A percentile compares a stretch with the other conserved stretches of the same genome.
These are phyloP conservation scores for Psophia crepitans DNA, from an alignment of 2,113 vertebrate genomes.

Conservation along the genomic window DNA sequence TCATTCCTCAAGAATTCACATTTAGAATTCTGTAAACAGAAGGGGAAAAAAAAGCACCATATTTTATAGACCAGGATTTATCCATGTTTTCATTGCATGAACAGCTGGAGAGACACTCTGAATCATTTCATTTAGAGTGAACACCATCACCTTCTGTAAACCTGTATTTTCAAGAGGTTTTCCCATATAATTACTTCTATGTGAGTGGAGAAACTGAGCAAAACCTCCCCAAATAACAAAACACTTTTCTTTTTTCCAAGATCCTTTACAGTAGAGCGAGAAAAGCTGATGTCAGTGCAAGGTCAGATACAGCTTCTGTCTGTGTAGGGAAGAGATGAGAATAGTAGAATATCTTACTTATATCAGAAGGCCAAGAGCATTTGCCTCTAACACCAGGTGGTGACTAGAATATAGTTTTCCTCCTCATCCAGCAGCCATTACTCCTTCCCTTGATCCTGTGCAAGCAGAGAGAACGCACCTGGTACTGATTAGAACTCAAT, in stretches of 20 bases:
- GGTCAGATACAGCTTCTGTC: neutral
- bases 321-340: neutral
- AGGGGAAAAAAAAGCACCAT: slow-evolving; percentile 23
- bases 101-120: slow-evolving; percentile 11
- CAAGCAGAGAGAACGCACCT: neutral
- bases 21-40: slow-evolving; percentile 35
- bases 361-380: neutral
- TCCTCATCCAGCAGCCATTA: neutral
- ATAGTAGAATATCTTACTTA: neutral
- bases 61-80: slow-evolving; percentile 3
- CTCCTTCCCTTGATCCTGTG: neutral
- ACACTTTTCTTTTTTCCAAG: neutral
- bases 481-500: neutral
- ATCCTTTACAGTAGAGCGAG: neutral
- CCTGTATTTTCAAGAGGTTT: slow-evolving; percentile 6
- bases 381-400: neutral
- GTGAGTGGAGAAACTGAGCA: neutral
- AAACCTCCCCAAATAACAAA: neutral
- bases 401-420: neutral
- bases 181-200: neutral
- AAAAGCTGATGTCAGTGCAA: neutral
- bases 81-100: slow-evolving; percentile 25
- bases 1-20: slow-evolving; percentile 29
- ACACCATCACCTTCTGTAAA: neutral
- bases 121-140: slow-evolving; percentile 15